Evolutionary conservation across 1,140 invertebrate species (phyloP), one percentile per base, ranked within the genome.

Genomic region (Adelges cooleyi): DNA sequence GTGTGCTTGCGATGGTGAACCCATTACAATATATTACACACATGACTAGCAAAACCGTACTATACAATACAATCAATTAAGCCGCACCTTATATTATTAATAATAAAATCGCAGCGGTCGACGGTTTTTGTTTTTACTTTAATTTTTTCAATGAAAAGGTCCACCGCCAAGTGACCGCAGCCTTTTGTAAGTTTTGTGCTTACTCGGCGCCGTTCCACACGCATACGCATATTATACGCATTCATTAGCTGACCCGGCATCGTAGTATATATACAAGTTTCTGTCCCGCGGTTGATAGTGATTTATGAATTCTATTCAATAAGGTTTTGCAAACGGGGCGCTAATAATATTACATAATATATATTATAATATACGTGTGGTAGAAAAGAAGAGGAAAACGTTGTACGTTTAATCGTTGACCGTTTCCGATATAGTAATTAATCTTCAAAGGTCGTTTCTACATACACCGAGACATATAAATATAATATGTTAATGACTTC

Each of bases 241-340:
- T 25, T 62, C 56, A 62, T 62, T 62, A 62, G 56, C 56, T 46
- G 56, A 62, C 56, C 56, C 56, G 46, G 56, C 56, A 48, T 62
- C n/a, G 56, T 42, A 44, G 17, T 6, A 33, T 33, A 33, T 33
- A 33, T 6, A 11, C 29, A 11, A 33, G 29, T 33, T 33, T n/a
- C n/a, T 4, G 15, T 8, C 11, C 40, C 10, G 40, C 40, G 40
- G 3, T n/a, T n/a, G 40, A 17, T 33, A 17, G 18, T 62, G 56
- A 62, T 62, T 62, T 62, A 62, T 62, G 42, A 46, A 48, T 62
- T 62, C 56, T 46, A 62, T 62, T 62, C 56, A 62, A 62, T 23
- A 42, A 25, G 42, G 25, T 62, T 33, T 59, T 59, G 15, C 40
- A n/a, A 33, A n/a, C 4, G 23, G 23, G n/a, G 54, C 29, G 29